Evolutionary conservation across 2,113 vertebrate species (phyloP).

Genomic region (Elephantulus edwardii): DNA sequence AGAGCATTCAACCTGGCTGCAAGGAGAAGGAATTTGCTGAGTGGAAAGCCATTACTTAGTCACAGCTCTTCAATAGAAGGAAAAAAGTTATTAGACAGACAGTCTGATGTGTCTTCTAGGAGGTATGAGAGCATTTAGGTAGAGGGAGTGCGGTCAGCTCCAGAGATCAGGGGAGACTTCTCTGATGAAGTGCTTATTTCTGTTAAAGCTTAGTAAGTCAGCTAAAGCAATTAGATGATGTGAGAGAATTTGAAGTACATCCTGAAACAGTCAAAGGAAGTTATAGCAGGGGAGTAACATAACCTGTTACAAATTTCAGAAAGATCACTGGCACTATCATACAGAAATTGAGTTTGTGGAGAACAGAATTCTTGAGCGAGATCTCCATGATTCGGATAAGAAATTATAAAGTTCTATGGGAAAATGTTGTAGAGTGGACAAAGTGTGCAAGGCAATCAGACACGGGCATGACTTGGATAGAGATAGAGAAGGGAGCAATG

Average conservation of each 20-base stretch:
- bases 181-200: neutral
- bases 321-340: neutral
- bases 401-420: neutral
- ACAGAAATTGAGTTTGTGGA: neutral
- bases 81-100: neutral
- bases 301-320: neutral
- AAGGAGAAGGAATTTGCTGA: neutral
- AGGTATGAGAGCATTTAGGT: neutral
- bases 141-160: neutral
- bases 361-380: neutral
- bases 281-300: neutral
- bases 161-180: neutral
- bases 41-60: neutral
- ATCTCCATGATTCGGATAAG: neutral
- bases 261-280: neutral
- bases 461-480: neutral
- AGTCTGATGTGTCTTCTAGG: neutral
- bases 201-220: neutral
- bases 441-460: neutral
- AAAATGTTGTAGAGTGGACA: neutral
- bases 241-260: neutral
- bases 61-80: neutral
- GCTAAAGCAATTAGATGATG: neutral
- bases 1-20: neutral
- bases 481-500: neutral